Conservation (phyloP, 1,140 invertebrate species). For the Acromyrmex heyeri region DNA sequence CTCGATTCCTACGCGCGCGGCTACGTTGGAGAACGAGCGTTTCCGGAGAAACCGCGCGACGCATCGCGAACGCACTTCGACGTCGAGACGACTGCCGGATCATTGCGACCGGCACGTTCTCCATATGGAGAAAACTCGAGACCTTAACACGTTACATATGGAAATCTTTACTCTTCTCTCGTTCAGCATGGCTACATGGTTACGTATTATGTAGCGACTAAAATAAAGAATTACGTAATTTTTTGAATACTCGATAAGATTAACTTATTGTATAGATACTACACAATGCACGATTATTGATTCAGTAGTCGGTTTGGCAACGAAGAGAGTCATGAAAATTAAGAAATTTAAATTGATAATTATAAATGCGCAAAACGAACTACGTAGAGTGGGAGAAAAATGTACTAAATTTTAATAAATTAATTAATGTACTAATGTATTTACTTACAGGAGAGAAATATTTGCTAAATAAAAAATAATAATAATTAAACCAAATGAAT, state of each 20-base stretch:
- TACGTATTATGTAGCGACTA: not conserved
- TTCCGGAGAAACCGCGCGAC: conserved; percentile 42
- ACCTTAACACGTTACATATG: conserved; percentile 10
- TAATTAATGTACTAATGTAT: no score
- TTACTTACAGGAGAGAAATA: no score
- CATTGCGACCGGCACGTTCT: not conserved
- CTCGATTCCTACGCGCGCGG: conserved; percentile 68
- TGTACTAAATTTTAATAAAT: no score
- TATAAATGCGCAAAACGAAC: not conserved
- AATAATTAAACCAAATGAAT: no score
- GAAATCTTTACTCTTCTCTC: not conserved
- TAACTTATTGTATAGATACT: not conserved
- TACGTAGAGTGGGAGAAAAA: no score
- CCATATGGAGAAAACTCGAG: not conserved
- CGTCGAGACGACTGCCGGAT: not conserved
- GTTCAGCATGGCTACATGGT: not conserved
- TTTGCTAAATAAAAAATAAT: no score
- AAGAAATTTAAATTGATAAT: not conserved
- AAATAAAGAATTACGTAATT: not conserved
- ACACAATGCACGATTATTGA: not conserved
- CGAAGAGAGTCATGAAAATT: not conserved
- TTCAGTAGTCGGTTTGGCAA: not conserved
- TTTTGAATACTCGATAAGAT: conserved; percentile 2
- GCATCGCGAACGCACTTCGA: conserved; percentile 16
- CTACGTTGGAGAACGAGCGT: conserved; percentile 15